Evolutionary conservation across 1,140 invertebrate genomes (phyloP), one percentile per base, ranked within the genome.

Genomic region (Bombus soroeensis): DNA sequence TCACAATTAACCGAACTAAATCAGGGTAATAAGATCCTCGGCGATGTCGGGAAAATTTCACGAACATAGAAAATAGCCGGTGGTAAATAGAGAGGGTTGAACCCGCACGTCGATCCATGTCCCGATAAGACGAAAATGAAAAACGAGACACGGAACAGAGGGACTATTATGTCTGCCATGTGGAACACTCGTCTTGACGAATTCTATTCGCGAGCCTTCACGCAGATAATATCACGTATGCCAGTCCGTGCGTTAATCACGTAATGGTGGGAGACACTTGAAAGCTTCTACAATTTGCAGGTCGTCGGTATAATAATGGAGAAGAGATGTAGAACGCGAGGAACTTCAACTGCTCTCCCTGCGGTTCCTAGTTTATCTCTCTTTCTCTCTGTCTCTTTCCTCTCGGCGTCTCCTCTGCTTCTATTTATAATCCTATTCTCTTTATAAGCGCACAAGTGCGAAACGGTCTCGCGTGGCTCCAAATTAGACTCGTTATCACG

Each of bases 341-440:
- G 72, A 82, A 77, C n/a, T 81, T 76, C n/a, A 66, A 64, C 53
- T 37, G 66, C 34, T 71, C 76, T 70, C 43, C n/a, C 57, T 83
- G 32, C 28, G n/a, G 66, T 68, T 34, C 66, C 32, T 34, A 22
- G 8, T 34, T 9, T 34, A 13, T 62, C 28, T 37, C 12, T 53
- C 59, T 70, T 37, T 83, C 59, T 37, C 25, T 75, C 59, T 39
- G 37, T 83, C 28, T 39, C 59, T n/a, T n/a, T 82, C 62, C 73
- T 71, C 43, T 57, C 13, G 10, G 9, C 64, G 47, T 53, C 71
- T 87, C 76, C 73, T 72, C 85, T 76, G 59, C 84, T 80, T 81
- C 90, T 90, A 92, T 91, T 90, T 92, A 91, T 91, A 90, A 91
- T 87, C 70, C 85, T 89, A 90, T 90, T 92, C 90, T 91, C 88